Base-by-base conservation (phyloP, 2,888 invertebrate genomes). In the Macropis europaea region DNA sequence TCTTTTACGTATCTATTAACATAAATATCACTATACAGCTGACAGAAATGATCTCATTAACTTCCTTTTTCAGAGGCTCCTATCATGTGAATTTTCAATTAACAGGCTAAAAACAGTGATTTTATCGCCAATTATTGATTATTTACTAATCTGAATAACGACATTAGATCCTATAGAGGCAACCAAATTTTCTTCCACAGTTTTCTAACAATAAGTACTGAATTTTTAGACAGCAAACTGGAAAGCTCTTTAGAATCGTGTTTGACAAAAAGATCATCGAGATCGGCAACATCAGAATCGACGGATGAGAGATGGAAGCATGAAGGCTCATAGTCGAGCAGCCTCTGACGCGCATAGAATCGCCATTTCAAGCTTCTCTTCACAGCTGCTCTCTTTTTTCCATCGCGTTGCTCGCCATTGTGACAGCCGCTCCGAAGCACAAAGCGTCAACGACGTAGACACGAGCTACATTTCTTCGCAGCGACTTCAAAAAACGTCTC, bases 311-410 rank as follows among this genome's bases (percentile, higher is more conserved):
- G 53, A 15, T 56, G 19, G 9, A 32, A 61, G 34, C 72, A 59
- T 53, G 62, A 69, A 67, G 61, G 45, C 61, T 62, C 68, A 60
- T 68, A 61, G 63, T 32, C 36, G 22, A 60, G 66, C 42, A 50
- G 63, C 66, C 68, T 66, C 70, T 70, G 79, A 83, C 75, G 77
- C 73, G 78, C 75, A 80, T 71, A 72, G 73, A 84, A 84, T 84
- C 77, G 83, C 82, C 81, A 82, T 85, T 86, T 82, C 82, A 83
- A 80, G 81, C 72, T 71, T 72, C 76, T 68, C 71, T 56, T 71
- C 78, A 56, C 63, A 80, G 70, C 59, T 61, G 63, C 69, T 54
- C 79, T 73, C 76, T 82, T 69, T 69, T 62, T 64, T 60, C 28
- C 53, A 5, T 64, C 64, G 17, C 30, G 54, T 63, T 68, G 71